phyloP scores from a whole-genome alignment of 2,888 invertebrate species.

The Encarsia formosa region DNA sequence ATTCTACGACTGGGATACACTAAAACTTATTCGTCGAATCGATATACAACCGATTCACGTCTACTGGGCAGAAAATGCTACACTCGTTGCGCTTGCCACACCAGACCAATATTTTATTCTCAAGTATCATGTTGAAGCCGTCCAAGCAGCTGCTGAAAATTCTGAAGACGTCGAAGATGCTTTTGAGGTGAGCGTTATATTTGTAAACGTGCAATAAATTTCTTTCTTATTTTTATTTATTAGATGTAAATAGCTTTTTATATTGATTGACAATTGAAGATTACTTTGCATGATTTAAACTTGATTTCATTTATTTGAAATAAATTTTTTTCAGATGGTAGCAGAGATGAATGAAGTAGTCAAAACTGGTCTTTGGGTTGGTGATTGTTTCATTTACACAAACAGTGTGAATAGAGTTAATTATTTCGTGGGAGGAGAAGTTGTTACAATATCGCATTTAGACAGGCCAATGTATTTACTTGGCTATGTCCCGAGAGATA shows the following conservation, averaged over 20 bases:
- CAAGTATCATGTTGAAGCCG: conserved; percentile 78
- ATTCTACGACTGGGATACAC: conserved; percentile 96
- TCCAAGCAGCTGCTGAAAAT: conserved; percentile 72
- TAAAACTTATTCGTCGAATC: conserved; percentile 88
- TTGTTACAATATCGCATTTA: conserved; percentile 95
- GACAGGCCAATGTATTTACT: conserved; percentile 96
- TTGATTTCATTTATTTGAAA: background rate
- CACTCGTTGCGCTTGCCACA: conserved; percentile 87
- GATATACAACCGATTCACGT: conserved; percentile 93
- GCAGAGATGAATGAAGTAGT: conserved; percentile 88
- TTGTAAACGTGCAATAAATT: no score
- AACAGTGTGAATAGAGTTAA: conserved; percentile 95
- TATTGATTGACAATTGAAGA: background rate
- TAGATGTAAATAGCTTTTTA: no score
- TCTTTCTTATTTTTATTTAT: no score
- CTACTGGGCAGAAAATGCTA: conserved; percentile 96
- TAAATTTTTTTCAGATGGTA: conserved; percentile 60
- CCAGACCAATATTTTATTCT: conserved; percentile 94
- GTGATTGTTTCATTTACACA: conserved; percentile 99
- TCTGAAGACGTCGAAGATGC: conserved; percentile 87
- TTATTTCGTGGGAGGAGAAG: conserved; percentile 98
- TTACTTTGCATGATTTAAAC: background rate
- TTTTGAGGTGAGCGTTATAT: no score
- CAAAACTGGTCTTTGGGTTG: conserved; percentile 94
- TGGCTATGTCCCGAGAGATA: conserved; percentile 94